phyloP scores from a whole-genome alignment of 2,888 invertebrate species.

The Pasiphila rectangulata region DNA sequence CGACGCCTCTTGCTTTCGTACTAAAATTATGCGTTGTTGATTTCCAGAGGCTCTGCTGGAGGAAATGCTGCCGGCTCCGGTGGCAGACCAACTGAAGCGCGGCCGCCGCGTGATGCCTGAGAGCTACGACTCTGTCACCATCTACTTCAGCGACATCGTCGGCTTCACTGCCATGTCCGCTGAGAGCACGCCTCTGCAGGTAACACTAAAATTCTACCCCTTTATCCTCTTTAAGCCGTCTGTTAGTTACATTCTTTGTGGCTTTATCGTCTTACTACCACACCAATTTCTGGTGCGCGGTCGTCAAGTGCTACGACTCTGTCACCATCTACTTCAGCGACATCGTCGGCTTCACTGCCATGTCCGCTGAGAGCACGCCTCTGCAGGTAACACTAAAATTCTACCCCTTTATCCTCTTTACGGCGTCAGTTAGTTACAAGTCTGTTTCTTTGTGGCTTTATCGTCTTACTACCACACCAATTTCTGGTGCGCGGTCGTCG shows the following conservation, averaged over 20 bases:
- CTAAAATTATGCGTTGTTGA: no score
- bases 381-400: no score
- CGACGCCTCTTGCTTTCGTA: no score
- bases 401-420: no score
- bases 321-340: constrained; percentile 98
- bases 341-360: constrained; percentile 95
- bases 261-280: no score
- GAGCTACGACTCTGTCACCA: constrained; percentile 94
- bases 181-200: constrained; percentile 93
- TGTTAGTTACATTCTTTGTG: no score
- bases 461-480: no score
- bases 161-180: constrained; percentile 96
- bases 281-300: constrained; percentile 94
- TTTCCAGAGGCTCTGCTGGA: constrained; percentile 88
- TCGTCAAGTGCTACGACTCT: constrained; percentile 92
- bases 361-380: constrained; percentile 95
- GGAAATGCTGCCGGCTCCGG: constrained; percentile 92
- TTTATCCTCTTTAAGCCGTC: no score
- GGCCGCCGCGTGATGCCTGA: constrained; percentile 95
- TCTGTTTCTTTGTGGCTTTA: no score
- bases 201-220: no score
- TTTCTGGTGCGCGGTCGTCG: constrained; percentile 93
- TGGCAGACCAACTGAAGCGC: constrained; percentile 95
- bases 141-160: constrained; percentile 97
- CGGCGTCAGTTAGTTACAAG: no score